phyloP scores from a whole-genome alignment of 2,113 vertebrate genomes.

The Petaurus breviceps region DNA sequence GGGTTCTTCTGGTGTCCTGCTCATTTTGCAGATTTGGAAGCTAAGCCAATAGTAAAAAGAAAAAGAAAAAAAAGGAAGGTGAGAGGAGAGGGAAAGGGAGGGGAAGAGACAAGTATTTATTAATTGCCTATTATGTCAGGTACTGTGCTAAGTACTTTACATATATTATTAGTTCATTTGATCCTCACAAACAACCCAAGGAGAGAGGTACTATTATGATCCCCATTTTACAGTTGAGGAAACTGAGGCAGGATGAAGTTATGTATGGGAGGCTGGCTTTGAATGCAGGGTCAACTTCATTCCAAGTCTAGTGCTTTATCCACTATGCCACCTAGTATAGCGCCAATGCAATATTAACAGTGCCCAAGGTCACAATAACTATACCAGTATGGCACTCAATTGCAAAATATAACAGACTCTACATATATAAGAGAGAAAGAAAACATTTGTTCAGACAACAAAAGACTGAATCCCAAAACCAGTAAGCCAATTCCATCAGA shows the following conservation, averaged over 20 bases:
- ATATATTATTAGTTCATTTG: neutral
- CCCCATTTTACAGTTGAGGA: neutral
- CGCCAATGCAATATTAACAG: no score
- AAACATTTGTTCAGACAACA: no score
- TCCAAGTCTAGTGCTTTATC: no score
- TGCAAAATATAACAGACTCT: no score
- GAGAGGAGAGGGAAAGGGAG: neutral
- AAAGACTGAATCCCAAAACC: no score
- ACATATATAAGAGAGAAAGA: no score
- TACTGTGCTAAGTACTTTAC: neutral
- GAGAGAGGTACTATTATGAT: neutral
- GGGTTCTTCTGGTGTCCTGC: neutral
- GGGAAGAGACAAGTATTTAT: neutral
- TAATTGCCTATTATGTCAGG: neutral
- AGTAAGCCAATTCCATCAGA: no score
- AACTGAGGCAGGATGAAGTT: neutral
- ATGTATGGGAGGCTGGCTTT: neutral
- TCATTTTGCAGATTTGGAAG: neutral
- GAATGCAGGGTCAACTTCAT: neutral
- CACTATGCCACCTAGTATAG: no score
- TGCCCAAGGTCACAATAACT: no score
- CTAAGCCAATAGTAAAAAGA: neutral
- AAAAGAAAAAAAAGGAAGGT: no score
- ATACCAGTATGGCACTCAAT: no score
- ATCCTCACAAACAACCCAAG: neutral